These are phyloP conservation scores for Rotaria macrura DNA, from an alignment of 2,888 invertebrate species.

Conservation along the genomic window DNA sequence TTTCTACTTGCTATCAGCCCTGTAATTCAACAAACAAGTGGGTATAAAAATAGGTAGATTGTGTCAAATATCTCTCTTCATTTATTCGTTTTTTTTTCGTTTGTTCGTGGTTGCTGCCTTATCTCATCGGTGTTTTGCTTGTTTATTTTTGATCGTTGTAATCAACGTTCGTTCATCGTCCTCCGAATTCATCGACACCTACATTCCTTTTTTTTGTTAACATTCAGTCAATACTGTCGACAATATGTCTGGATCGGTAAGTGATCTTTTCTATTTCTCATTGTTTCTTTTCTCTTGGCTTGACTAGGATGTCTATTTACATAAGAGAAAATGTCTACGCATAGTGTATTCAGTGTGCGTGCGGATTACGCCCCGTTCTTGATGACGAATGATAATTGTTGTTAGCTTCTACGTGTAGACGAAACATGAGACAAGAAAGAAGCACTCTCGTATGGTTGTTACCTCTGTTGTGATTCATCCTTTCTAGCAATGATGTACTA, in stretches of 20 bases:
- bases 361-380: not conserved
- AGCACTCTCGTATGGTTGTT: not conserved
- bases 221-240: not conserved
- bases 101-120: not conserved
- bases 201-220: not conserved
- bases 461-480: not conserved
- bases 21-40: not conserved
- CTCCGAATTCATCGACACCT: not conserved
- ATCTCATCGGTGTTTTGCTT: not conserved
- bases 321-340: not conserved
- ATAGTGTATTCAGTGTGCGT: too few relatives aligned
- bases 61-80: not conserved
- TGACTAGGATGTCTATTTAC: not conserved
- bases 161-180: not conserved
- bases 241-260: not conserved
- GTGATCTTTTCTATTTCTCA: not conserved
- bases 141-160: constrained; percentile 1
- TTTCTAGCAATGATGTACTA: not conserved
- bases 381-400: not conserved
- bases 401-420: too few relatives aligned
- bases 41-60: not conserved
- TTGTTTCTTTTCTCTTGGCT: not conserved
- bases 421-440: not conserved
- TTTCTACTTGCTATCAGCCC: not conserved
- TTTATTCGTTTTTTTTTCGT: not conserved